A percentile compares a stretch with the other conserved stretches of the same genome.
Conservation (phyloP, 2,797 vertebrate genomes). For the Notoglanidium macrostoma region DNA sequence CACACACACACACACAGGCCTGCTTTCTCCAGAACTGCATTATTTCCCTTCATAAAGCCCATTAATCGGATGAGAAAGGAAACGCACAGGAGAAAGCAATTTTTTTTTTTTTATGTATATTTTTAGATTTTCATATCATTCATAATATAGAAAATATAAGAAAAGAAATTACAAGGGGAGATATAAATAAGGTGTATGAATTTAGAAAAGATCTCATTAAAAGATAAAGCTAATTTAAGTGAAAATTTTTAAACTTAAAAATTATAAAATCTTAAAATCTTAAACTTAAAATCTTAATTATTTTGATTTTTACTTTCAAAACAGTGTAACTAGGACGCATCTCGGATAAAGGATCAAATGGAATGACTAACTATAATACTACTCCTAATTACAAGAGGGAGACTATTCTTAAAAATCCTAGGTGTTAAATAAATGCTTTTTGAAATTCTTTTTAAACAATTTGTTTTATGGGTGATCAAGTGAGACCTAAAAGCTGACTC, state of each 20-base stretch:
- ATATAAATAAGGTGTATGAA: background rate
- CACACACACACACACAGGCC: conserved; percentile 66
- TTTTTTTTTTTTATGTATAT: no score
- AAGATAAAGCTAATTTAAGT: background rate
- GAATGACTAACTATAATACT: background rate
- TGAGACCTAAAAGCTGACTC: background rate
- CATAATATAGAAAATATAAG: background rate
- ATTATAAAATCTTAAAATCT: no score
- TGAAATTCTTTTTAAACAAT: background rate
- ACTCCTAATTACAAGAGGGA: background rate
- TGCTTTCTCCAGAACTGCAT: conserved; percentile 62
- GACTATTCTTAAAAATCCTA: background rate
- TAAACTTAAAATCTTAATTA: no score
- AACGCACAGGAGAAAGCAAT: conserved; percentile 27
- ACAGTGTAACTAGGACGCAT: background rate
- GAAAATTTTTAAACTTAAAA: background rate
- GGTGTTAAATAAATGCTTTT: background rate
- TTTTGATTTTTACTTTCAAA: background rate
- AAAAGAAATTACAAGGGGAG: background rate
- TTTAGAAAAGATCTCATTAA: background rate
- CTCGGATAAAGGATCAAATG: background rate
- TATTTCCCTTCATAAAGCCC: conserved; percentile 57
- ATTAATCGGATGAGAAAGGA: conserved; percentile 41
- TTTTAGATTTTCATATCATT: background rate
- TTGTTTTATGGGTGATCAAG: background rate